Evolutionary conservation across 2,888 invertebrate genomes (phyloP).

Genomic region (Melanotus villosus): DNA sequence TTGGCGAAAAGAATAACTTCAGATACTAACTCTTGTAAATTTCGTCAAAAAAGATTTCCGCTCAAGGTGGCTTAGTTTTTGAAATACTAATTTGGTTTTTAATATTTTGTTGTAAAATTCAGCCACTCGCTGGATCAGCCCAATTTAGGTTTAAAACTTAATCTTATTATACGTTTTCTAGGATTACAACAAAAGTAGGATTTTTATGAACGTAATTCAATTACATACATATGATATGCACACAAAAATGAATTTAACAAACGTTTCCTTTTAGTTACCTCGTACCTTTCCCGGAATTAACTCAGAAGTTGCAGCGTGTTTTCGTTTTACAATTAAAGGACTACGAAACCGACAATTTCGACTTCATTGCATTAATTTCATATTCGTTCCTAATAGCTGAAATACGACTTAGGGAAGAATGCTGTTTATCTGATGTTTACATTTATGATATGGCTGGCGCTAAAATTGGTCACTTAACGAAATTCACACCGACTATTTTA

Average conservation of each 20-base stretch:
- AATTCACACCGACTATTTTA: conserved; percentile 66
- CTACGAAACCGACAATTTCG: conserved; percentile 62
- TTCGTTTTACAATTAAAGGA: conserved; percentile 65
- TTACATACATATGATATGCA: too few relatives aligned
- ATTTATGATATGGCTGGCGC: conserved; percentile 67
- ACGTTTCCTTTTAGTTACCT: conserved; percentile 63
- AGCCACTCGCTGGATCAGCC: too few relatives aligned
- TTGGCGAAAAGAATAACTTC: too few relatives aligned
- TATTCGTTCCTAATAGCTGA: conserved; percentile 69
- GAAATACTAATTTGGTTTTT: too few relatives aligned
- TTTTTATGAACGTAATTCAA: neutral
- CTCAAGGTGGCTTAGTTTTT: too few relatives aligned
- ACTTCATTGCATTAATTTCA: conserved; percentile 62
- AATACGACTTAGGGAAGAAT: conserved; percentile 68
- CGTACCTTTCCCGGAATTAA: conserved; percentile 69
- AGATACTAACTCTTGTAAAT: too few relatives aligned
- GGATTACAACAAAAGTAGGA: conserved; percentile 76
- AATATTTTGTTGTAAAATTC: too few relatives aligned
- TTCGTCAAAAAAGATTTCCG: too few relatives aligned
- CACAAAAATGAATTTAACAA: too few relatives aligned
- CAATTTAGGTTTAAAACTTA: too few relatives aligned
- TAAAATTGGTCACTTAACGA: conserved; percentile 66
- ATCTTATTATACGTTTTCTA: too few relatives aligned
- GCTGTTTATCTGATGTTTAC: conserved; percentile 67
- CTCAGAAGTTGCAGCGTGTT: conserved; percentile 67